Conservation (phyloP, 1,140 invertebrate species). For the Euura saliciscinereae region DNA sequence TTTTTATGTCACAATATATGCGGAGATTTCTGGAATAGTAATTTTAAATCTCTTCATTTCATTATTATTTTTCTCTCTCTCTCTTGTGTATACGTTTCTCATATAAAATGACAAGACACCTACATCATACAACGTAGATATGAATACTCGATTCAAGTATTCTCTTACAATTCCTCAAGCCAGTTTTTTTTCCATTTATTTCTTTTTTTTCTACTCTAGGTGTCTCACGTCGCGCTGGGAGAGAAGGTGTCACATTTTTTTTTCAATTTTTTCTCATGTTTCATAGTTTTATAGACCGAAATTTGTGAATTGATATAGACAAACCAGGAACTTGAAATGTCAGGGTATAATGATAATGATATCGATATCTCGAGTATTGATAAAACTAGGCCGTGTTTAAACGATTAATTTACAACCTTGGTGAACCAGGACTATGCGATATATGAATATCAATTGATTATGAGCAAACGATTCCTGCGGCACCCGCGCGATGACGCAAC, state of each 20-base stretch:
- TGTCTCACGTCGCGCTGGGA: not conserved
- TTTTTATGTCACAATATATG: too few relatives aligned
- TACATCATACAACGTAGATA: too few relatives aligned
- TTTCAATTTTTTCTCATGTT: not conserved
- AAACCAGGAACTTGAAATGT: not conserved
- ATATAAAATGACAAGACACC: too few relatives aligned
- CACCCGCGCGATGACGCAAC: too few relatives aligned
- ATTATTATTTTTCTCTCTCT: too few relatives aligned
- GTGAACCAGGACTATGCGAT: not conserved
- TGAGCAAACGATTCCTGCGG: not conserved
- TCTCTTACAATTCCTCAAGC: not conserved
- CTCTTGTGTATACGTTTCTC: too few relatives aligned
- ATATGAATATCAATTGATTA: slow-evolving; percentile 2
- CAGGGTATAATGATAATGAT: not conserved
- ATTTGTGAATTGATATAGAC: too few relatives aligned
- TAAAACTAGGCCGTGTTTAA: not conserved
- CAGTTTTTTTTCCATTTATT: not conserved
- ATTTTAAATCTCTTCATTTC: too few relatives aligned
- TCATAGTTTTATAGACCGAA: not conserved
- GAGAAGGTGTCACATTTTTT: not conserved
- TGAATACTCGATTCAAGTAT: not conserved
- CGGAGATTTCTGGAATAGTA: too few relatives aligned
- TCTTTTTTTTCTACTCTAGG: not conserved
- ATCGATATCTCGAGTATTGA: not conserved
- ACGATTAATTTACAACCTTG: slow-evolving; percentile 4